Base-by-base conservation (phyloP, 2,888 invertebrate genomes). In the Patella pellucida region DNA sequence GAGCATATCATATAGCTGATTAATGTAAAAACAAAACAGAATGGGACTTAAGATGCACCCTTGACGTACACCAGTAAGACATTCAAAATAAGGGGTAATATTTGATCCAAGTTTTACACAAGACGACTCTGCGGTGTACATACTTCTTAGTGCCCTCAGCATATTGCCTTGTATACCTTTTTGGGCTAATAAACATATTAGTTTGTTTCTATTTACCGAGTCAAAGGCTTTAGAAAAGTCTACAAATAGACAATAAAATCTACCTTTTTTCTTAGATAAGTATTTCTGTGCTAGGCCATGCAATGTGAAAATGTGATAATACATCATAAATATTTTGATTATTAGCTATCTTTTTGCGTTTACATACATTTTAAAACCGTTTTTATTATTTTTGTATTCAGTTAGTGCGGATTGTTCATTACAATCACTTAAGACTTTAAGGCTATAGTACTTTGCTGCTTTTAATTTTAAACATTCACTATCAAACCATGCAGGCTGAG, bases 101-200 rank as follows among this genome's bases (percentile, higher is more conserved):
- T 9, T 23, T 14, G 62, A 62, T 11, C 62, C 23, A 1, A 62
- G n/a, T 62, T 62, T 62, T 19, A 62, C 62, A 14, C 62, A 62
- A 23, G 23, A 62, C 12, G 19, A 23, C 19, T 7, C 16, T 31
- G 51, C 27, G 5, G 14, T 51, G 16, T 69, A 69, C 31, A 69
- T 31, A 14, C 31, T 15, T 51, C 51, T 62, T 41, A 76, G 52
- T 31, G 76, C 72, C 52, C 74, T 67, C 9, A 74, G 54, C 41
- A 78, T 76, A 15, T 74, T 75, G 56, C 73, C 78, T 16, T 74
- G 19, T 2, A 78, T 52, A 27, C 76, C 76, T 23, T 73, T 54
- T 52, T 75, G 74, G 14, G 75, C 72, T 5, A 76, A 16, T 31
- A 74, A 73, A 12, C 5, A 68, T 72, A 72, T 76, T 27, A 76